phyloP scores from a whole-genome alignment of 1,140 invertebrate species.

The Achatina immaculata region DNA sequence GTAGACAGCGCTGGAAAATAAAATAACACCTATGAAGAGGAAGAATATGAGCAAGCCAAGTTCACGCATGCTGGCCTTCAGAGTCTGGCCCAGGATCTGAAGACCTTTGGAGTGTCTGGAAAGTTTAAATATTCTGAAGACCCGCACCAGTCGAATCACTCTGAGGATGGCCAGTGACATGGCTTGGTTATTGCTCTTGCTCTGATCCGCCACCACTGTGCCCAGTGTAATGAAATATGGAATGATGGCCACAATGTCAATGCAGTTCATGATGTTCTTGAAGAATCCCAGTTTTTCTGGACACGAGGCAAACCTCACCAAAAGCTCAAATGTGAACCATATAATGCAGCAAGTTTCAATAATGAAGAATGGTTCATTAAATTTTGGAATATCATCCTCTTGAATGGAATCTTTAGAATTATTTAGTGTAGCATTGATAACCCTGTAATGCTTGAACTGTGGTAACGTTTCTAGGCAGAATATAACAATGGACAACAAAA shows the following conservation, averaged over 20 bases:
- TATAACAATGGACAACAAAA: constrained; percentile 97
- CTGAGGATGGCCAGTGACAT: constrained; percentile 72
- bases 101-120: constrained; percentile 73
- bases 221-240: constrained; percentile 99
- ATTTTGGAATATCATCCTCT: constrained; percentile 71
- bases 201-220: constrained; percentile 95
- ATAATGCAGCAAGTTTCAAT: constrained; percentile 71
- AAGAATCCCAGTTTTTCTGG: constrained; percentile 98
- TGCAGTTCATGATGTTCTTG: constrained; percentile 99
- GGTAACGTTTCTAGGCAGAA: constrained; percentile 99
- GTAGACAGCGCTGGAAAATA: constrained; percentile 98
- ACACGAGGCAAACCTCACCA: constrained; percentile 97
- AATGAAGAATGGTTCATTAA: constrained; percentile 70
- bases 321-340: constrained; percentile 98
- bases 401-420: constrained; percentile 54
- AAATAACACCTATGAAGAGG: constrained; percentile 94
- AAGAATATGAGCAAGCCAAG: constrained; percentile 99
- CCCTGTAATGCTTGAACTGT: constrained; percentile 95
- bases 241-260: constrained; percentile 99
- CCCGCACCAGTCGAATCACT: constrained; percentile 71
- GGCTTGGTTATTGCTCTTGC: constrained; percentile 70
- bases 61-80: constrained; percentile 99
- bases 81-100: constrained; percentile 81
- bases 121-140: constrained; percentile 73
- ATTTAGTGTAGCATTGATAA: constrained; percentile 60